phyloP scores from a whole-genome alignment of 2,797 vertebrate genomes.

The Zalophus californianus region DNA sequence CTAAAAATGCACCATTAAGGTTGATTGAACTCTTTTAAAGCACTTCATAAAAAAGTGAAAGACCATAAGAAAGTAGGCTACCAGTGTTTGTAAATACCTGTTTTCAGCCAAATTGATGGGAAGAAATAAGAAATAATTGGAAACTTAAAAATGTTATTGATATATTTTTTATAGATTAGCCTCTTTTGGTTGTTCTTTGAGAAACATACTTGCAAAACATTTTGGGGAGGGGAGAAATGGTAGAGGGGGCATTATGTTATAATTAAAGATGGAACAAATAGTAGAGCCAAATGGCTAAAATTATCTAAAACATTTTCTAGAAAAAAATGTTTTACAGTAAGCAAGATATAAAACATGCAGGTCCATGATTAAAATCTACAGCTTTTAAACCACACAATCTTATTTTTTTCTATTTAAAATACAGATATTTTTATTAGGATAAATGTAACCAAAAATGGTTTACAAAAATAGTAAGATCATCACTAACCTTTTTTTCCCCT shows the following conservation, averaged over 20 bases:
- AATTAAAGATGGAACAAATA: conserved; percentile 58
- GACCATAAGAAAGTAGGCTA: conserved; percentile 87
- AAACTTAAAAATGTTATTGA: conserved; percentile 86
- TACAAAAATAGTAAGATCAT: conserved; percentile 39
- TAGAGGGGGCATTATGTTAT: background rate
- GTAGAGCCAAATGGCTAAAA: conserved; percentile 48
- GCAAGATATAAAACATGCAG: background rate
- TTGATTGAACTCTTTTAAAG: conserved; percentile 91
- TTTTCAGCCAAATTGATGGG: conserved; percentile 89
- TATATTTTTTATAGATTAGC: conserved; percentile 81
- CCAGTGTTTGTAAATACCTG: conserved; percentile 90
- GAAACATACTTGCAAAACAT: conserved; percentile 65
- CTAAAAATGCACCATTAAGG: conserved; percentile 90
- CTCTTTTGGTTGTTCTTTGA: conserved; percentile 74
- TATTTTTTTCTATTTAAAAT: conserved; percentile 41
- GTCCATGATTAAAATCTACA: background rate
- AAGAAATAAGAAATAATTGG: conserved; percentile 89
- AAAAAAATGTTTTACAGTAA: conserved; percentile 17
- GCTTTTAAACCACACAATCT: conserved; percentile 26
- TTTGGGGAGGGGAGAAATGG: conserved; percentile 39
- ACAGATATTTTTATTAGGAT: conserved; percentile 29
- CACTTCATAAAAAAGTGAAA: conserved; percentile 89
- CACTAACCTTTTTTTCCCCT: conserved; percentile 26
- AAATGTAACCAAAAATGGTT: conserved; percentile 17
- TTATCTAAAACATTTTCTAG: conserved; percentile 61